Evolutionary conservation across 2,113 vertebrate species (phyloP).

Genomic region (Asarcornis scutulata): DNA sequence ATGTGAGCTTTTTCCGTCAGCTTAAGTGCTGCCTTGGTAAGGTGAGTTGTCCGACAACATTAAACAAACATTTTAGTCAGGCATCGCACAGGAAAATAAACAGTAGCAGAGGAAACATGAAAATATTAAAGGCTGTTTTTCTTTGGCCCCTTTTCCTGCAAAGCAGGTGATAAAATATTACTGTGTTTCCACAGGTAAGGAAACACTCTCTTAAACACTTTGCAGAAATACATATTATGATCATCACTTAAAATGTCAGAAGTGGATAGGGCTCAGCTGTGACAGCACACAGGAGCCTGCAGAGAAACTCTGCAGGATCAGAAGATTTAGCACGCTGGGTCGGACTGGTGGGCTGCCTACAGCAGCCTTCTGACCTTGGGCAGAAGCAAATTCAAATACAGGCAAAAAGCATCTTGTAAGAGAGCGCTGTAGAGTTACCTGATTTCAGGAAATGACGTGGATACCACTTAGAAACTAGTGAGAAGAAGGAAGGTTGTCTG

Average conservation of each 20-base stretch:
- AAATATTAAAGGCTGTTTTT: constrained; percentile 70
- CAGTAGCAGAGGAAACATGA: constrained; percentile 76
- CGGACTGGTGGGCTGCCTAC: background rate
- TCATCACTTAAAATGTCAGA: constrained; percentile 68
- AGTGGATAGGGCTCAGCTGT: constrained; percentile 4
- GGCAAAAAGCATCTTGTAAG: background rate
- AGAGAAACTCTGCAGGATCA: background rate
- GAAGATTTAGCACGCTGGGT: background rate
- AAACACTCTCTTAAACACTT: constrained; percentile 70
- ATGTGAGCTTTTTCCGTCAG: constrained; percentile 59
- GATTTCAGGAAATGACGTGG: background rate
- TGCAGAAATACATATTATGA: constrained; percentile 68
- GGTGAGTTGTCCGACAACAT: constrained; percentile 60
- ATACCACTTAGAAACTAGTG: background rate
- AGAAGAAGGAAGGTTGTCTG: background rate
- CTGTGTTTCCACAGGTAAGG: constrained; percentile 73
- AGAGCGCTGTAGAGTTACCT: background rate
- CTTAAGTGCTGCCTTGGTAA: constrained; percentile 61
- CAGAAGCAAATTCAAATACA: background rate
- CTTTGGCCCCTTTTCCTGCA: constrained; percentile 62
- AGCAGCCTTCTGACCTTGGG: background rate
- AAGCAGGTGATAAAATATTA: constrained; percentile 77
- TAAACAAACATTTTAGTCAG: constrained; percentile 74
- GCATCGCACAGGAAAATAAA: constrained; percentile 76
- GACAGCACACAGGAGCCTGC: constrained; percentile 13